Conservation (phyloP, 2,113 vertebrate genomes). For the Strigops habroptila region DNA sequence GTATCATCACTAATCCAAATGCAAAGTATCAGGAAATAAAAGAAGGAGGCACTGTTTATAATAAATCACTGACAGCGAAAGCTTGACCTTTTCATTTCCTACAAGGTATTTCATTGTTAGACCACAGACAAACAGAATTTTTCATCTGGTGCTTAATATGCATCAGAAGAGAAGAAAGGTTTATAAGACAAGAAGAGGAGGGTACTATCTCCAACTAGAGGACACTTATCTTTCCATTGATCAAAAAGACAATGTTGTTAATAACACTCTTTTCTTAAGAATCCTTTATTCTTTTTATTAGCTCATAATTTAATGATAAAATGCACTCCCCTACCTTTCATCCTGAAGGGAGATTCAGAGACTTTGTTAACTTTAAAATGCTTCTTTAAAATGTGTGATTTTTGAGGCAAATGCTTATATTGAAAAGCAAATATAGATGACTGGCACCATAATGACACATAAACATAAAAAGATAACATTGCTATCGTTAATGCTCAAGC, state of each 20-base stretch:
- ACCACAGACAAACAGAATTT: slow-evolving; percentile 71
- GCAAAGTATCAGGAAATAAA: slow-evolving; percentile 70
- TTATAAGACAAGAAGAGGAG: slow-evolving; percentile 46
- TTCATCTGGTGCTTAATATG: slow-evolving; percentile 71
- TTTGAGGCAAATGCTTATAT: not conserved
- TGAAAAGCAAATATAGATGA: not conserved
- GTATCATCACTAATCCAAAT: slow-evolving; percentile 63
- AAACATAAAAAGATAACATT: not conserved
- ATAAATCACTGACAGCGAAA: slow-evolving; percentile 71
- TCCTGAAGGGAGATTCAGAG: not conserved
- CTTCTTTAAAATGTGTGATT: not conserved
- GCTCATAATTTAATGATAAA: not conserved
- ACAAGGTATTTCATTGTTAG: slow-evolving; percentile 73
- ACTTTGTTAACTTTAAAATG: not conserved
- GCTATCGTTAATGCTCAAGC: not conserved
- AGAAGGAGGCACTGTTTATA: slow-evolving; percentile 65
- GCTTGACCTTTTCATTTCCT: slow-evolving; percentile 70
- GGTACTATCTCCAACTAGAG: slow-evolving; percentile 8
- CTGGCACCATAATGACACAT: not conserved
- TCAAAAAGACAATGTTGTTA: slow-evolving; percentile 18
- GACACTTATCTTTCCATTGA: slow-evolving; percentile 34
- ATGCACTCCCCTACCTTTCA: not conserved
- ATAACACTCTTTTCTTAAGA: not conserved
- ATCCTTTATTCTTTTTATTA: not conserved
- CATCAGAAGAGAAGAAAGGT: slow-evolving; percentile 68